Conservation (phyloP, 2,797 vertebrate genomes). For the Hemibagrus guttatus region DNA sequence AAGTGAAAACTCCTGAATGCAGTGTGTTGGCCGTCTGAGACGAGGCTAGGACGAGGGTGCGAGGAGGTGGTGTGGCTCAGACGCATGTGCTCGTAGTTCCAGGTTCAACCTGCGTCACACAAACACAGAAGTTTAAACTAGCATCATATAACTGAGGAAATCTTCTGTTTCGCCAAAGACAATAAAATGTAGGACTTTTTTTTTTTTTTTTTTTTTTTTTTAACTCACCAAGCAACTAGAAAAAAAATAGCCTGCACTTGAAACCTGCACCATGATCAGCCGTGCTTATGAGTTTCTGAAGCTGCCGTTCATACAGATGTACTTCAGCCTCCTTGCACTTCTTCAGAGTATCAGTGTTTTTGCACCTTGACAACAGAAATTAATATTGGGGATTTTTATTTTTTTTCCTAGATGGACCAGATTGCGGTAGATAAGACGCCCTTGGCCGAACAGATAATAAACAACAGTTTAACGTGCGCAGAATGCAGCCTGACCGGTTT, state of each 20-base stretch:
- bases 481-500: constrained; percentile 27
- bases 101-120: background rate
- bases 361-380: background rate
- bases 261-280: background rate
- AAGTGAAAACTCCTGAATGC: too few relatives aligned
- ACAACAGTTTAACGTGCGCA: background rate
- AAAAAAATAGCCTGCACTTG: background rate
- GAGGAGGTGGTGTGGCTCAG: background rate
- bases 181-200: background rate
- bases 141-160: background rate
- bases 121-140: background rate
- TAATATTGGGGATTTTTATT: background rate
- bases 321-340: background rate
- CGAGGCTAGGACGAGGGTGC: too few relatives aligned
- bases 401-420: background rate
- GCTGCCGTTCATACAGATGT: background rate
- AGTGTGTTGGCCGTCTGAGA: too few relatives aligned
- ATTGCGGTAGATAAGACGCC: background rate
- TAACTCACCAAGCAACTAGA: background rate
- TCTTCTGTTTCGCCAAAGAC: background rate
- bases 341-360: background rate
- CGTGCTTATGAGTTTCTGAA: background rate
- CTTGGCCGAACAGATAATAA: background rate
- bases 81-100: background rate
- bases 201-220: background rate